phyloP scores from a whole-genome alignment of 2,113 vertebrate species.

The Mionectes macconnelli region DNA sequence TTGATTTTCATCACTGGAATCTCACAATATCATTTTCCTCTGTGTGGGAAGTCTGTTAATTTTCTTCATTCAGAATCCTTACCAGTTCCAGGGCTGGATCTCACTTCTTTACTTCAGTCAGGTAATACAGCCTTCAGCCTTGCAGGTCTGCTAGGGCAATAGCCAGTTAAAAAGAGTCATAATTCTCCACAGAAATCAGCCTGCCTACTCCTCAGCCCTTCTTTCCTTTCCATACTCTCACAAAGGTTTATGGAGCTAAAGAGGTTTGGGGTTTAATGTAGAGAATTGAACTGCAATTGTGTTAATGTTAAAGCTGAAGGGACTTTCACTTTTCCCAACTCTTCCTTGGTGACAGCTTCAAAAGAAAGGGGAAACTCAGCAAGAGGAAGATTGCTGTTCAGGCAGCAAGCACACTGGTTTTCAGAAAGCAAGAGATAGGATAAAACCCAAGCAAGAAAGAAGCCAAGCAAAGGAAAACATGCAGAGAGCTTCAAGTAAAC shows the following conservation, averaged over 20 bases:
- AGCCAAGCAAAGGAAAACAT: not conserved
- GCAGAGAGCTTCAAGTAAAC: not conserved
- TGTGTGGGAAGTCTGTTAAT: accelerated
- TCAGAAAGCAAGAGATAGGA: not conserved
- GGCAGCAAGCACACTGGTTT: not conserved
- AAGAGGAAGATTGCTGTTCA: not conserved
- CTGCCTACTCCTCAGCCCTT: not conserved
- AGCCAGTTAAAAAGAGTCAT: not conserved
- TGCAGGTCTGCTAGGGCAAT: not conserved
- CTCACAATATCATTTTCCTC: not conserved
- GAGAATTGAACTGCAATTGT: not conserved
- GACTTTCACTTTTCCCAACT: not conserved
- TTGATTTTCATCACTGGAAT: not conserved
- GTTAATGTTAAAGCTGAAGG: not conserved
- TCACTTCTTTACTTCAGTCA: not conserved
- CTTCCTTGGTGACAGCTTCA: not conserved
- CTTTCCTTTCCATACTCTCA: not conserved
- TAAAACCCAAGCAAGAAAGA: not conserved
- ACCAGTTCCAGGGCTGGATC: accelerated
- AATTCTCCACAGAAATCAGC: not conserved
- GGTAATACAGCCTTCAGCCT: not conserved
- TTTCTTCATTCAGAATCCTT: not conserved
- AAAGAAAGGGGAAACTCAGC: not conserved
- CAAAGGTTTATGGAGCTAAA: not conserved
- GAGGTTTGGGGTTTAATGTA: not conserved